Conservation (phyloP, 92 coral and sea anemone species). For the Metridium senile region DNA sequence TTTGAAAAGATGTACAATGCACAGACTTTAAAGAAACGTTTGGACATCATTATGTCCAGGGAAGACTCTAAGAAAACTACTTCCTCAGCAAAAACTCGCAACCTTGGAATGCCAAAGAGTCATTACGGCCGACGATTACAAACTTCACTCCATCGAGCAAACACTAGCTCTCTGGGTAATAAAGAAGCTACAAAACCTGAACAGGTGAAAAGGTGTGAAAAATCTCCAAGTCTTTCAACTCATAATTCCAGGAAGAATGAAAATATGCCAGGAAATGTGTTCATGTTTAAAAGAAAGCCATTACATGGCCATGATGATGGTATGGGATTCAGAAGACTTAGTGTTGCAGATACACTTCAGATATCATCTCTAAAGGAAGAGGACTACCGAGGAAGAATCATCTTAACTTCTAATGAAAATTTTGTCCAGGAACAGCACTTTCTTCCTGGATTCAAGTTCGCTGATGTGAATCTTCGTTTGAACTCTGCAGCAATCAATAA, state of each 20-base stretch:
- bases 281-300: slow-evolving; percentile 11
- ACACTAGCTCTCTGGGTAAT: not conserved
- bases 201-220: not conserved
- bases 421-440: slow-evolving; percentile 14
- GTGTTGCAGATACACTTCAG: slow-evolving; percentile 18
- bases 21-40: slow-evolving; percentile 11
- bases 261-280: slow-evolving; percentile 6
- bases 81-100: slow-evolving; percentile 26
- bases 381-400: slow-evolving; percentile 26
- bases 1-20: slow-evolving; percentile 2
- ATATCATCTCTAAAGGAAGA: slow-evolving; percentile 26
- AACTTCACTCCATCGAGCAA: not conserved
- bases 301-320: not conserved
- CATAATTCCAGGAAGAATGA: not conserved
- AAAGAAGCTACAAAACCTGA: not conserved
- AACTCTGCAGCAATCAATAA: slow-evolving; percentile 21
- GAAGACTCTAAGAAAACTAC: slow-evolving; percentile 4
- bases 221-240: not conserved
- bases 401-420: slow-evolving; percentile 18
- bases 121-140: not conserved
- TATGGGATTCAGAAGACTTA: slow-evolving; percentile 21
- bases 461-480: slow-evolving; percentile 21
- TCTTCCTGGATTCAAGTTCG: slow-evolving; percentile 25
- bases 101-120: slow-evolving; percentile 38
- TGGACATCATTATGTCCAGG: slow-evolving; percentile 17